Evolutionary conservation across 1,140 invertebrate genomes (phyloP).

Genomic region (Drosophila truncata): DNA sequence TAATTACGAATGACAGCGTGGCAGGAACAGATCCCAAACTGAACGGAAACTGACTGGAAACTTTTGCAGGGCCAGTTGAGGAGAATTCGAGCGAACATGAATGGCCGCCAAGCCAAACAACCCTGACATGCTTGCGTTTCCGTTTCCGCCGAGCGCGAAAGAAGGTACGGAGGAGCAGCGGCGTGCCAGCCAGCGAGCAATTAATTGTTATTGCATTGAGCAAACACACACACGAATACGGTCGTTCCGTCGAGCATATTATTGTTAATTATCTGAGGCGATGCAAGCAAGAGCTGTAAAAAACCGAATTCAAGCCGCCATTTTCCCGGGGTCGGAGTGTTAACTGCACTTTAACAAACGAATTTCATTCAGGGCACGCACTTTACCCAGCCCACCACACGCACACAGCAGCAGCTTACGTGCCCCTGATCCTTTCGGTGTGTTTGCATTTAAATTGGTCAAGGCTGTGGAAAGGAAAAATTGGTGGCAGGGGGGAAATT

Average conservation of each 20-base stretch:
- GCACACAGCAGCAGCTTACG: conserved; percentile 13
- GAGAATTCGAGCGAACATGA: conserved; percentile 40
- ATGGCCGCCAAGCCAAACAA: conserved; percentile 65
- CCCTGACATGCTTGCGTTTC: conserved; percentile 74
- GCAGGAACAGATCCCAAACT: conserved; percentile 40
- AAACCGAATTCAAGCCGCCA: conserved; percentile 42
- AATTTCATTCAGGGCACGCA: conserved; percentile 60
- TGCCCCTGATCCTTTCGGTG: conserved; percentile 41
- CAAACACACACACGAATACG: conserved; percentile 31
- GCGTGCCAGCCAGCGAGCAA: conserved; percentile 22
- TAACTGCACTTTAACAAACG: conserved; percentile 69
- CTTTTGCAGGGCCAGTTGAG: conserved; percentile 22
- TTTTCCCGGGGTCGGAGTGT: conserved; percentile 49
- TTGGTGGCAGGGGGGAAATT: conserved; percentile 2
- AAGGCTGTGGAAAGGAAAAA: conserved; percentile 47
- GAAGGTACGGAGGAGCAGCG: conserved; percentile 7
- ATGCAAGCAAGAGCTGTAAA: conserved; percentile 44
- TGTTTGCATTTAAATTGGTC: conserved; percentile 69
- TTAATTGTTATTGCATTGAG: conserved; percentile 68
- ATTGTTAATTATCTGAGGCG: conserved; percentile 77
- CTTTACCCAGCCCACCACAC: conserved; percentile 16
- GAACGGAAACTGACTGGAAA: conserved; percentile 26
- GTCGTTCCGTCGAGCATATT: conserved; percentile 47
- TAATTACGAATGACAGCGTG: conserved; percentile 67
- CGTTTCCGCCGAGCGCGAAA: conserved; percentile 57